phyloP scores from a whole-genome alignment of 2,113 vertebrate genomes.

The Indicator maculatus region DNA sequence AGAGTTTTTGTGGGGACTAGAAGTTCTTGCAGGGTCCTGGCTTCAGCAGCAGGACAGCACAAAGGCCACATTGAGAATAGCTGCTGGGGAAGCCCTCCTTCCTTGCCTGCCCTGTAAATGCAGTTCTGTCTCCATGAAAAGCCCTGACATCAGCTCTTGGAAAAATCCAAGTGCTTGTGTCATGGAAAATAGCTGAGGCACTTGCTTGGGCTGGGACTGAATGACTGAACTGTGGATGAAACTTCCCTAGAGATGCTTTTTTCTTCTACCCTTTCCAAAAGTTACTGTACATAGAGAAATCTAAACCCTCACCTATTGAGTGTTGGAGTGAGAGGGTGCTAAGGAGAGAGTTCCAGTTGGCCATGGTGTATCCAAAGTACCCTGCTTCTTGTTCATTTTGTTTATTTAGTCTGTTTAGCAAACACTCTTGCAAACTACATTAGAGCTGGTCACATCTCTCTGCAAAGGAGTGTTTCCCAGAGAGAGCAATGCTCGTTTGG shows the following conservation, averaged over 20 bases:
- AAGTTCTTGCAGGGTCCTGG: conserved; percentile 73
- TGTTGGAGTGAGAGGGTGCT: background rate
- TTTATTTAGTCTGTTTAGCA: background rate
- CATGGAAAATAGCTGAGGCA: conserved; percentile 72
- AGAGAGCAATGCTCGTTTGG: background rate
- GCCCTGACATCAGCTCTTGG: conserved; percentile 82
- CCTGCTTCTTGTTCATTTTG: background rate
- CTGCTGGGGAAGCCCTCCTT: conserved; percentile 79
- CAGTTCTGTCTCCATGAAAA: conserved; percentile 79
- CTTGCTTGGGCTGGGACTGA: conserved; percentile 71
- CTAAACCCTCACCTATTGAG: background rate
- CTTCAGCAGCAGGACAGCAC: conserved; percentile 67
- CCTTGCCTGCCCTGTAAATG: conserved; percentile 76
- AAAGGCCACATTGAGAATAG: conserved; percentile 78
- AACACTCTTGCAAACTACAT: background rate
- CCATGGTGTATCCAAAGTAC: background rate
- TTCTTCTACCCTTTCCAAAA: background rate
- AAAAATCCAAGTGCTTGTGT: conserved; percentile 80
- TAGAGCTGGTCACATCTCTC: background rate
- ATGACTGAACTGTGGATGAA: conserved; percentile 59
- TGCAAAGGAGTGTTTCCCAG: background rate
- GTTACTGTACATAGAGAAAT: background rate
- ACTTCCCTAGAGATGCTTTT: conserved; percentile 59
- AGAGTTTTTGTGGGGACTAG: conserved; percentile 63
- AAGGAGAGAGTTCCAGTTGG: background rate